Conservation (phyloP, 2,113 vertebrate species). For the Tympanuchus pallidicinctus region DNA sequence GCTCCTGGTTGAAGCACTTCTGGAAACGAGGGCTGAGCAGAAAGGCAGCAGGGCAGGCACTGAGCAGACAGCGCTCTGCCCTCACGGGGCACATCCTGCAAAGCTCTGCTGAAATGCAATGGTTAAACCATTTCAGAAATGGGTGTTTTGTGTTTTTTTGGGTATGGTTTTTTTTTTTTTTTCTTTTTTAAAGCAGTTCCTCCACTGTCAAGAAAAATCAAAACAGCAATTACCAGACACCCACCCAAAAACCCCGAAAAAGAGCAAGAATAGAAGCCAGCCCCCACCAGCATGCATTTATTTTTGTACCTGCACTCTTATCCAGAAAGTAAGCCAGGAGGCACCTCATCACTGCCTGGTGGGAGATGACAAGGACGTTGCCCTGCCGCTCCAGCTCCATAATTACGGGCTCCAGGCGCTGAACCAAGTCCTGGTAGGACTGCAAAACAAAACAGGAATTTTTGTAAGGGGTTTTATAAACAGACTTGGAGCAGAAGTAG, state of each 20-base stretch:
- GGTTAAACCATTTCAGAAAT: not conserved
- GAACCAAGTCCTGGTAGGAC: slow-evolving; percentile 98
- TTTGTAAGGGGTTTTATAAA: not conserved
- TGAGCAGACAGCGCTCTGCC: not conserved
- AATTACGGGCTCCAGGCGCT: slow-evolving; percentile 94
- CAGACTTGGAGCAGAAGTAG: not conserved
- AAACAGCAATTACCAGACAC: not conserved
- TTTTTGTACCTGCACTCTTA: slow-evolving; percentile 90
- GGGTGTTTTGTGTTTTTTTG: no score
- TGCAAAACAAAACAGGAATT: slow-evolving; percentile 53
- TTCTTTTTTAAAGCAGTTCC: not conserved
- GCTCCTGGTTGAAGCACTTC: not conserved
- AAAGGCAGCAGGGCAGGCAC: not conserved
- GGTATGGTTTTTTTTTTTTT: not conserved
- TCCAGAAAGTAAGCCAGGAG: slow-evolving; percentile 97
- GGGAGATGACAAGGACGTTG: slow-evolving; percentile 92
- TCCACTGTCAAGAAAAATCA: not conserved
- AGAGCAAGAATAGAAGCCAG: not conserved
- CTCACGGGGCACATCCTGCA: rapidly evolving
- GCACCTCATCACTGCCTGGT: slow-evolving; percentile 98
- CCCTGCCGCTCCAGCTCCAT: slow-evolving; percentile 98
- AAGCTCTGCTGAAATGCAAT: not conserved
- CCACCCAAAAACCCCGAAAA: not conserved
- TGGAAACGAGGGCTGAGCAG: not conserved
- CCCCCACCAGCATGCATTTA: not conserved